Evolutionary conservation across 2,797 vertebrate species (phyloP).

Genomic region (Rhinophrynus dorsalis): DNA sequence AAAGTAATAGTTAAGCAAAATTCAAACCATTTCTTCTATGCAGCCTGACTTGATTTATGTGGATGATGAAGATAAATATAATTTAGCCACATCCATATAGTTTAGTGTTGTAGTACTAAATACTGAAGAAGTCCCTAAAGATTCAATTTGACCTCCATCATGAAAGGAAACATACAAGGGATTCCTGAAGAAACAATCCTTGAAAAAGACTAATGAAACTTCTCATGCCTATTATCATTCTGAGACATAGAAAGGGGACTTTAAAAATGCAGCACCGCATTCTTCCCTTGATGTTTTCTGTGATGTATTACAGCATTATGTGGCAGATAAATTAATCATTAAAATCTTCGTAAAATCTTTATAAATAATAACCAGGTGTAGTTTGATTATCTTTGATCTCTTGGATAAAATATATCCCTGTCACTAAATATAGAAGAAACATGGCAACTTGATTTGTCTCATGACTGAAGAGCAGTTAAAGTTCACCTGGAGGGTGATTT

Average conservation of each 20-base stretch:
- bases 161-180: slow-evolving; percentile 77
- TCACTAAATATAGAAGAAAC: slow-evolving; percentile 55
- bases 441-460: slow-evolving; percentile 59
- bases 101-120: slow-evolving; percentile 77
- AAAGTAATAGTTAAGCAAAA: slow-evolving; percentile 54
- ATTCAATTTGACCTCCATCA: slow-evolving; percentile 71
- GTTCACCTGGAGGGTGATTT: slow-evolving; percentile 52
- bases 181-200: slow-evolving; percentile 78
- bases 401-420: slow-evolving; percentile 62
- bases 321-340: slow-evolving; percentile 69
- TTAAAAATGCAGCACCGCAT: slow-evolving; percentile 76
- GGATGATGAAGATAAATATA: slow-evolving; percentile 74
- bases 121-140: slow-evolving; percentile 71
- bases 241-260: slow-evolving; percentile 71
- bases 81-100: slow-evolving; percentile 80
- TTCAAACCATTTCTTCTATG: slow-evolving; percentile 63
- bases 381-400: slow-evolving; percentile 72
- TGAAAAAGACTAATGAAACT: slow-evolving; percentile 76
- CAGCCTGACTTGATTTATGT: slow-evolving; percentile 75
- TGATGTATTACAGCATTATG: slow-evolving; percentile 79
- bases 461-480: slow-evolving; percentile 47
- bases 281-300: slow-evolving; percentile 79
- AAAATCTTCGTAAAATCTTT: slow-evolving; percentile 80
- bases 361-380: slow-evolving; percentile 83
- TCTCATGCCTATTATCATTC: slow-evolving; percentile 78